Conservation (phyloP, 2,113 vertebrate species). For the Elephas maximus region DNA sequence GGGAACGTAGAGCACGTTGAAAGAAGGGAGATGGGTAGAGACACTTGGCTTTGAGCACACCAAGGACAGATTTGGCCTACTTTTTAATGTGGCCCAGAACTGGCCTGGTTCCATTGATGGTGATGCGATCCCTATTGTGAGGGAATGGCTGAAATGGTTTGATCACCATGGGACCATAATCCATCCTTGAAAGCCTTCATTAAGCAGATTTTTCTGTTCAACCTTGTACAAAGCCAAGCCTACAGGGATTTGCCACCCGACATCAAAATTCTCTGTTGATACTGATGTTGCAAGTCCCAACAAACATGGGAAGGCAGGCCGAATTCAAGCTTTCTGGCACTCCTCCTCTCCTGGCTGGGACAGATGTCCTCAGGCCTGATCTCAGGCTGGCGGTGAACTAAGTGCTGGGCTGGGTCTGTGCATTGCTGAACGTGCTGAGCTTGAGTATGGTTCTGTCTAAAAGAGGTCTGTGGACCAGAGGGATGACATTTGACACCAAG, state of each 20-base stretch:
- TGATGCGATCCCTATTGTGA: slow-evolving; percentile 41
- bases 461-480: slow-evolving; percentile 1
- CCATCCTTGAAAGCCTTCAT: slow-evolving; percentile 69
- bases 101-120: slow-evolving; percentile 18
- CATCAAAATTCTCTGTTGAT: not conserved
- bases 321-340: slow-evolving; percentile 48
- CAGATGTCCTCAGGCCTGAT: slow-evolving; percentile 59
- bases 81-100: slow-evolving; percentile 64
- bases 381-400: slow-evolving; percentile 38
- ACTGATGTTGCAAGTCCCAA: slow-evolving; percentile 69
- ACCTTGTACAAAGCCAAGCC: slow-evolving; percentile 30
- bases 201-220: slow-evolving; percentile 54
- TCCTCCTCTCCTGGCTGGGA: slow-evolving; percentile 42
- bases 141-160: slow-evolving; percentile 69
- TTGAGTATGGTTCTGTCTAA: slow-evolving; percentile 27
- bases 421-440: not conserved
- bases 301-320: slow-evolving; percentile 36
- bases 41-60: slow-evolving; percentile 51
- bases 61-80: slow-evolving; percentile 52
- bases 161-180: slow-evolving; percentile 66
- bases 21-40: slow-evolving; percentile 29
- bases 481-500: slow-evolving; percentile 39
- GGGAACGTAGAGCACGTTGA: slow-evolving; percentile 26
- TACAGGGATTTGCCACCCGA: slow-evolving; percentile 66
- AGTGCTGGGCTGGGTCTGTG: not conserved